Evolutionary conservation across 2,888 invertebrate species (phyloP), one percentile per base, ranked within the genome.

Genomic region (Ommatoiulus sabulosus): DNA sequence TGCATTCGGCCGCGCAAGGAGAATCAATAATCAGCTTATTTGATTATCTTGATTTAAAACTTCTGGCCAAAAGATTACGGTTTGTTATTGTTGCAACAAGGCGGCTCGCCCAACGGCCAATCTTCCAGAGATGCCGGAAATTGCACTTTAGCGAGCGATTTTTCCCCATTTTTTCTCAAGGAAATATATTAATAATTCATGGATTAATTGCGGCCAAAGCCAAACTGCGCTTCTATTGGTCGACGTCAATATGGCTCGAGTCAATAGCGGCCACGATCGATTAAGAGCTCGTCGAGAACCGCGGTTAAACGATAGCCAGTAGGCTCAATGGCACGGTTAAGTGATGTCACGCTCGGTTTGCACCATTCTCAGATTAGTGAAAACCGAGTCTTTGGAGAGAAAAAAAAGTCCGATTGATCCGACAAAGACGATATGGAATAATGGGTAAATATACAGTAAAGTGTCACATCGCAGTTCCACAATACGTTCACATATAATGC

Each of bases 1-100:
- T 72, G 72, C 72, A 72, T 72, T 24, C 72, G 24, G 48, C 24
- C 17, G 57, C 8, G 24, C 20, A 17, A 4, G 63, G 12, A 8
- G 72, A 72, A 72, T 72, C 72, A 24, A 72, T 72, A 72, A 72
- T 72, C 72, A 24, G 72, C 72, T 72, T 72, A 72, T 24, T 72
- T 72, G 72, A 72, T 72, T 72, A 72, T 72, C 72, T 72, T 72
- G 72, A 72, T 72, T 72, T 72, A 72, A 72, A 72, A 72, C 72
- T 72, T 72, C 24, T 72, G 72, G 72, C 72, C 7, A 3, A 24
- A 72, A 72, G 72, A 72, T 72, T 24, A 72, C 24, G 72, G 72
- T 72, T 72, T 72, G 72, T 72, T 72, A 72, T 72, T 72, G 72
- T 72, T 72, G 72, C 72, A 72, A 10, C 35, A 35, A 35, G 46